Base-by-base conservation (phyloP, 2,888 invertebrate genomes). In the Zaprionus bogoriensis region DNA sequence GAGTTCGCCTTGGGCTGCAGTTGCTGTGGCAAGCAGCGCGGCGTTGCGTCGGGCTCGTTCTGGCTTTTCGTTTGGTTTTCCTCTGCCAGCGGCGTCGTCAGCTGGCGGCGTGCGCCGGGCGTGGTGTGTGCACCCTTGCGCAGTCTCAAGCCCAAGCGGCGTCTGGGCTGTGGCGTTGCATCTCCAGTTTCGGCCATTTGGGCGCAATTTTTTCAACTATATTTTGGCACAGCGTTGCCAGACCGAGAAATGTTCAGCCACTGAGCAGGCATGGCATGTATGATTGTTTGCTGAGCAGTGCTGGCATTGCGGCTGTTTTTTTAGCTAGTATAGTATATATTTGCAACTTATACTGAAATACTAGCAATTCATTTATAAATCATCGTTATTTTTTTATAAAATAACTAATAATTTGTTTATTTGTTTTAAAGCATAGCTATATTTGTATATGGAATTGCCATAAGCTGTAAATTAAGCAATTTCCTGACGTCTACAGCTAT, bases 91-190 rank as follows among this genome's bases (percentile, higher is more conserved):
- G 63, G 57, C 22, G 47, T 38, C 14, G 22, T 23, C n/a, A 12
- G 7, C 32, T 32, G 50, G 47, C 62, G 20, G 55, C 77, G 46
- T 7, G 44, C 0, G 0, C 83, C 61, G 0, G 87, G 80, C 14
- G 85, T 76, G 1, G 71, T 67, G 4, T 30, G 39, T 0, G 57
- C 60, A 12, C 61, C 67, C 30, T 42, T 74, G 10, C 57, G 59
- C 25, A 53, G 9, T 17, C 73, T 32, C 1, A 78, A 39, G 0
- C 80, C 88, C 9, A 83, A 39, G 3, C 74, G 66, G 27, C 65
- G 67, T 50, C 52, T 67, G 4, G 67, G 67, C 46, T 58, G 57
- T 1, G 87, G 87, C 3, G 88, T 88, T 3, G 30, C 45, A 25
- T 45, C 32, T 12, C 19, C 10, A 7, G 47, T 42, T 2, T 62